A percentile compares a stretch with the other conserved stretches of the same genome.
These are phyloP conservation scores for Chondrilla cf. caribensis DNA, from an alignment of 37 sponge, comb jelly and placozoan species.

Conservation along the genomic window DNA sequence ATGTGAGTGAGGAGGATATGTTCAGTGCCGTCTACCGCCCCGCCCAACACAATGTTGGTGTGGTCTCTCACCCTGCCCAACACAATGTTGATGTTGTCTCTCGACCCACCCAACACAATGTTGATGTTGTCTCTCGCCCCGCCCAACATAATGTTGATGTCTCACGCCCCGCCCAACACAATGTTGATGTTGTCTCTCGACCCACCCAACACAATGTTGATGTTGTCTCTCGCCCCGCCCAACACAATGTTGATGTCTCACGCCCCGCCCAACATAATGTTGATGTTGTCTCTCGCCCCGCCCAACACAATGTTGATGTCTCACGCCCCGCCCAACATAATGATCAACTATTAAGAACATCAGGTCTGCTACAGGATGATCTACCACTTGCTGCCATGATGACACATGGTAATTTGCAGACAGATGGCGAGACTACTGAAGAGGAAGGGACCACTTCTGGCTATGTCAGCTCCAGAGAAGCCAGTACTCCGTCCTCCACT, in stretches of 20 bases:
- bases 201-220: too few relatives aligned
- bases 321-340: too few relatives aligned
- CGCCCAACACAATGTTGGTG: background rate
- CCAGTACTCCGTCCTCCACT: background rate
- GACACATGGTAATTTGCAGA: too few relatives aligned
- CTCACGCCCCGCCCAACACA: background rate
- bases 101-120: background rate
- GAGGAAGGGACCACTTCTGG: background rate
- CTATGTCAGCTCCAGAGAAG: background rate
- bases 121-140: background rate
- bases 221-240: too few relatives aligned
- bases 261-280: too few relatives aligned
- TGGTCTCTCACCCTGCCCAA: background rate
- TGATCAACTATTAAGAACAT: too few relatives aligned
- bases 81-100: background rate
- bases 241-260: too few relatives aligned
- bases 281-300: too few relatives aligned
- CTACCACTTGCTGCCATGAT: too few relatives aligned
- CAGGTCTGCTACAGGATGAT: too few relatives aligned
- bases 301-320: too few relatives aligned
- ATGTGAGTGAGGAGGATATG: constrained; percentile 2
- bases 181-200: background rate
- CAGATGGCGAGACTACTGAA: background rate
- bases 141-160: too few relatives aligned
- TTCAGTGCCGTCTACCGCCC: constrained; percentile 13